Percentiles rank a stretch among this genome's conserved stretches.
Evolutionary conservation across 2,888 invertebrate genomes (phyloP).

Genomic region (Acronicta alni): DNA sequence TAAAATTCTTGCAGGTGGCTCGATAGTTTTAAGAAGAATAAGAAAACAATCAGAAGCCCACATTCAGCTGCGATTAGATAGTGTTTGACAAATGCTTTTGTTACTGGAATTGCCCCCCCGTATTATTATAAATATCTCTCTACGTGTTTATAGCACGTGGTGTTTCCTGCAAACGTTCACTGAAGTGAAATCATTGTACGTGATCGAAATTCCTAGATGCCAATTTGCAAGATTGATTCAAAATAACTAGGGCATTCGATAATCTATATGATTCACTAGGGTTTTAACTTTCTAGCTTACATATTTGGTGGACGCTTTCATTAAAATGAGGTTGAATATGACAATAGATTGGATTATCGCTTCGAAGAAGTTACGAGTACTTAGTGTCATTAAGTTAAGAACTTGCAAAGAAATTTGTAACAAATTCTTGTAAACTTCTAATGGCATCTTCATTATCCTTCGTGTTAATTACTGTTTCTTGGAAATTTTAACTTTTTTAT

Average conservation of each 20-base stretch:
- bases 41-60: no score
- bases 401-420: slow-evolving; percentile 10
- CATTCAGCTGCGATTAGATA: no score
- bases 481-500: background rate
- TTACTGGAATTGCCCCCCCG: background rate
- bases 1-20: no score
- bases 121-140: slow-evolving; percentile 40
- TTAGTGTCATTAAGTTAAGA: slow-evolving; percentile 10
- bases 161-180: slow-evolving; percentile 21
- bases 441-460: background rate
- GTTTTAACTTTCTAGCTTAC: slow-evolving; percentile 50
- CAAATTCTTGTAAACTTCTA: slow-evolving; percentile 2
- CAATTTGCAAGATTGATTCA: slow-evolving; percentile 44
- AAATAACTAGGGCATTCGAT: slow-evolving; percentile 48
- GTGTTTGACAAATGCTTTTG: no score
- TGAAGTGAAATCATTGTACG: slow-evolving; percentile 52
- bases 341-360: slow-evolving; percentile 14
- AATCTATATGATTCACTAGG: slow-evolving; percentile 39
- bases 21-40: no score
- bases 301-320: slow-evolving; percentile 45
- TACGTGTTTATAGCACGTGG: slow-evolving; percentile 44
- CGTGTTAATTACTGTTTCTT: background rate
- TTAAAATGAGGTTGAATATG: slow-evolving; percentile 39
- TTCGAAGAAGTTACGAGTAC: slow-evolving; percentile 8
- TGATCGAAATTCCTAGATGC: slow-evolving; percentile 43